Base-by-base conservation (phyloP, 2,888 invertebrate genomes). In the Sarcophaga caerulescens region DNA sequence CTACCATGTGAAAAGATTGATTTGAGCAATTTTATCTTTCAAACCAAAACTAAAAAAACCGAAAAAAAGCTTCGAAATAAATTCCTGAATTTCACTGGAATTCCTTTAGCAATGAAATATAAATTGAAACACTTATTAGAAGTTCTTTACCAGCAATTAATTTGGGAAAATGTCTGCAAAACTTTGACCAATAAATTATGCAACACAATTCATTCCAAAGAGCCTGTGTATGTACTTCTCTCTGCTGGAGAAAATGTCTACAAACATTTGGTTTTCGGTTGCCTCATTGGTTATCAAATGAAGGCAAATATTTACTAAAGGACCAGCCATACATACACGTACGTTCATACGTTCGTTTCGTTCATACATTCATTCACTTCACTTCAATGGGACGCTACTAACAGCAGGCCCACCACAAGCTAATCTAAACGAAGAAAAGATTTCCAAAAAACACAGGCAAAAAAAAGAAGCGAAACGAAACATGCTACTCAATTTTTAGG, bases 161-260 rank as follows among this genome's bases (percentile, higher is more conserved):
- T 71, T 60, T 62, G 2, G 52, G 17, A 12, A 52, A 71, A 77
- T 71, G 74, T 73, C 73, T 83, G 63, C 69, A 70, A 75, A 79
- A 75, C 45, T 79, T 79, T 70, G 17, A 75, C 69, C 60, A 60
- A 84, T 79, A 75, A 84, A 65, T 75, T 75, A 75, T 84, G 65
- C 47, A 75, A 60, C 6, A 80, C 21, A 65, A 80, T 76, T 80
- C 11, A 66, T 80, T 75, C 35, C 0, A 35, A 35, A 35, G 35
- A 35, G 35, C 8, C 35, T 35, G 35, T 35, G 10, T 17, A 17
- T 52, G 17, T 4, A 17, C 4, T 8, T 35, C 35, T 35, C 35
- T 35, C 35, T 35, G 10, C 8, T 35, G 10, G 14, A 12, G 52
- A 52, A 52, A 52, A 52, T 52, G 75, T 84, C 70, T 84, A 70